Percentiles rank a stretch among this genome's conserved stretches.
phyloP scores from a whole-genome alignment of 2,113 vertebrate species.

The Cyrtonyx montezumae region DNA sequence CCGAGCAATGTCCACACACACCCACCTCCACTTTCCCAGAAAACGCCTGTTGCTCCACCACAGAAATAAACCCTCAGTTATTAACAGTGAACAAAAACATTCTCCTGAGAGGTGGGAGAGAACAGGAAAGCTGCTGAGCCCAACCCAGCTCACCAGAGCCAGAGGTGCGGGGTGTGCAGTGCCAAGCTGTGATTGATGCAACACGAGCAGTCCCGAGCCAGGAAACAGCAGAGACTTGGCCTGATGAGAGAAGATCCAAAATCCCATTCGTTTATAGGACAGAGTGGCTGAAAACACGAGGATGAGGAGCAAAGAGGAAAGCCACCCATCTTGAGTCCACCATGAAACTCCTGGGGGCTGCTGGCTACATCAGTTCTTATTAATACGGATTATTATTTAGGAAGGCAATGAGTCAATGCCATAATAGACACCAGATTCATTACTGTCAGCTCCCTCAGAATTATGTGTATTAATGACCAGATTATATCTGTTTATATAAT shows the following conservation, averaged over 20 bases:
- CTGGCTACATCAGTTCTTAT: neutral
- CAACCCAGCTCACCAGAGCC: conserved; percentile 42
- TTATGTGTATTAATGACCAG: conserved; percentile 73
- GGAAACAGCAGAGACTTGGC: neutral
- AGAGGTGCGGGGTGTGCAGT: neutral
- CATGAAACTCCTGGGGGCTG: neutral
- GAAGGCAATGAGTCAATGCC: neutral
- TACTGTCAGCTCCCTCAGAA: conserved; percentile 68
- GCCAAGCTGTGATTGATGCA: neutral
- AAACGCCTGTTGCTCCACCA: neutral
- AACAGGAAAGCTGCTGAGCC: neutral
- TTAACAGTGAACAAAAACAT: conserved; percentile 9
- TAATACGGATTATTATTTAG: neutral
- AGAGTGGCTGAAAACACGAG: neutral
- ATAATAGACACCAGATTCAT: conserved; percentile 42
- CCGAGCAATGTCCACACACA: neutral
- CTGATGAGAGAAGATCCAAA: neutral
- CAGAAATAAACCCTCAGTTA: neutral
- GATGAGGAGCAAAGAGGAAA: neutral
- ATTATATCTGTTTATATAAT: conserved; percentile 71
- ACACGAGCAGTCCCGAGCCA: neutral
- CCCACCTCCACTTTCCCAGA: conserved; percentile 36
- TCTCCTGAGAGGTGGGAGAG: conserved; percentile 17
- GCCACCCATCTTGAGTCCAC: neutral
- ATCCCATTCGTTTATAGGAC: neutral